Evolutionary conservation across 2,888 invertebrate species (phyloP).

Genomic region (Spisula subtruncata): DNA sequence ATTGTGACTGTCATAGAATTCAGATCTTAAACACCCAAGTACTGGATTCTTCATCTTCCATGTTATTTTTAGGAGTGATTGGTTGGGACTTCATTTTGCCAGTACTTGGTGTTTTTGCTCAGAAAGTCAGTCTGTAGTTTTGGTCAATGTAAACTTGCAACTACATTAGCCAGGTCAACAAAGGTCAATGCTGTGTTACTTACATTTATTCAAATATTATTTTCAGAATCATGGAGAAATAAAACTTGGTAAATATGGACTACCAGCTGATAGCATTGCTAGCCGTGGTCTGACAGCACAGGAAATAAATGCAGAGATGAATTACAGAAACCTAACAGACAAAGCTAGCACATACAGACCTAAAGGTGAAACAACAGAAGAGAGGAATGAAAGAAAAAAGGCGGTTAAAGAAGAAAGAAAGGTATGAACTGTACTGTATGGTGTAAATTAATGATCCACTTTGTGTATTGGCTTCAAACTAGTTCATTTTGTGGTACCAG

Average conservation of each 20-base stretch:
- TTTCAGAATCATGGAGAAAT: conserved; percentile 63
- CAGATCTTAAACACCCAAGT: too few relatives aligned
- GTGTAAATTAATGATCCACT: neutral
- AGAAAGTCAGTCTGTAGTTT: too few relatives aligned
- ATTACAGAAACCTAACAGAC: conserved; percentile 73
- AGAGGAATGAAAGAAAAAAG: conserved; percentile 83
- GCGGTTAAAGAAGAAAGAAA: conserved; percentile 85
- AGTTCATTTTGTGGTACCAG: neutral
- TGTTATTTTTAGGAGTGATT: too few relatives aligned
- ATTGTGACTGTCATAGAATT: too few relatives aligned
- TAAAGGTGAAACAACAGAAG: conserved; percentile 84
- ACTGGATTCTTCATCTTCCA: too few relatives aligned
- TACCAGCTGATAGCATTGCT: conserved; percentile 78
- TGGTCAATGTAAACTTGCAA: too few relatives aligned
- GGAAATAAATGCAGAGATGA: conserved; percentile 79
- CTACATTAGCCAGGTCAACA: too few relatives aligned
- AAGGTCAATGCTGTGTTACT: too few relatives aligned
- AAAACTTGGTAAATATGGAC: conserved; percentile 76
- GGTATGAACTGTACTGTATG: too few relatives aligned
- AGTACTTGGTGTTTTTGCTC: too few relatives aligned
- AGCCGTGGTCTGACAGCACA: conserved; percentile 81
- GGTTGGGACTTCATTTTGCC: too few relatives aligned
- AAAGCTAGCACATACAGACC: conserved; percentile 82
- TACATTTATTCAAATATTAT: neutral
- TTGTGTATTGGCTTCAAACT: neutral